Percentiles rank a stretch among this genome's conserved stretches.
These are phyloP conservation scores for Drosophila birchii DNA, from an alignment of 2,888 invertebrate genomes.

Conservation along the genomic window DNA sequence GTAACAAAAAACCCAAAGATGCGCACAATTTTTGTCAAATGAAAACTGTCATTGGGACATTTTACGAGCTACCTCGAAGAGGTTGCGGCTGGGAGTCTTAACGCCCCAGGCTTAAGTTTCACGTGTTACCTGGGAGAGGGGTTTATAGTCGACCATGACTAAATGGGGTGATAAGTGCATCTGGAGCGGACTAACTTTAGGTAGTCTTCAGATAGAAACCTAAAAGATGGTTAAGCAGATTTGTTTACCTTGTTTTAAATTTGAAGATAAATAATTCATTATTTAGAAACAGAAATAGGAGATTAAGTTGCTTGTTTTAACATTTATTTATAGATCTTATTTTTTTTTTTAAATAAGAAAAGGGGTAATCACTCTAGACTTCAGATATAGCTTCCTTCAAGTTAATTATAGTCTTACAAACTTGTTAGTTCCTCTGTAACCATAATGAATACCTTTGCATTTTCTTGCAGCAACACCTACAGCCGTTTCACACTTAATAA, in stretches of 20 bases:
- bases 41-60: conserved; percentile 61
- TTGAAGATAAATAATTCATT: background rate
- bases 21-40: conserved; percentile 74
- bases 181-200: conserved; percentile 3
- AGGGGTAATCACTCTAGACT: background rate
- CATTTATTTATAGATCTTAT: background rate
- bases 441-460: background rate
- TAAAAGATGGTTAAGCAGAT: background rate
- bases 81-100: conserved; percentile 61
- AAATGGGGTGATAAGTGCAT: conserved; percentile 47
- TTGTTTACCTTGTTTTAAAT: background rate
- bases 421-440: conserved; percentile 4
- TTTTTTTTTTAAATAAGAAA: too few relatives aligned
- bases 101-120: conserved; percentile 55
- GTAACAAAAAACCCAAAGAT: conserved; percentile 73
- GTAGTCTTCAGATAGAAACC: background rate
- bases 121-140: conserved; percentile 39
- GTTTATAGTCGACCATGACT: conserved; percentile 34
- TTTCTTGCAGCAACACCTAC: conserved; percentile 1
- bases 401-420: background rate
- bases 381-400: background rate
- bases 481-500: conserved; percentile 9
- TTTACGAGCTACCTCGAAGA: conserved; percentile 46
- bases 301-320: background rate
- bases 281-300: background rate